Conservation (phyloP, 2,888 invertebrate species). For the Catonia carolina region DNA sequence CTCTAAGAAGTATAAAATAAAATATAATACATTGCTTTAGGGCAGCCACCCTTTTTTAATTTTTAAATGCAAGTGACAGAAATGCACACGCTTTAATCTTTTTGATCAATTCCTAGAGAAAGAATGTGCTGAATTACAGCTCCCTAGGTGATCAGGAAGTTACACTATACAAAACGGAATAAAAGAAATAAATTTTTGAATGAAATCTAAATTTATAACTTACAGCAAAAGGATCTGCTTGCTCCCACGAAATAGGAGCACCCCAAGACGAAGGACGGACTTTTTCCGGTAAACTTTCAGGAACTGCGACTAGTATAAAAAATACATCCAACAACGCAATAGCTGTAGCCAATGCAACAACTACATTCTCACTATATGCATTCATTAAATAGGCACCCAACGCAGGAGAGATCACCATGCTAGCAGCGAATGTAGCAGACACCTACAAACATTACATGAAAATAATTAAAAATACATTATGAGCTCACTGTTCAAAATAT, state of each 20-base stretch:
- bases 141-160: too few species aligned
- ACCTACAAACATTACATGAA: slow-evolving; percentile 44
- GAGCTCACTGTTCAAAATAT: slow-evolving; percentile 1
- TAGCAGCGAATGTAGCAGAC: slow-evolving; percentile 98
- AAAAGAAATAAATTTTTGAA: too few species aligned
- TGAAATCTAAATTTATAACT: too few species aligned
- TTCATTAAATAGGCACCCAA: slow-evolving; percentile 86
- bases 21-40: too few species aligned
- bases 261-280: slow-evolving; percentile 72
- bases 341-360: slow-evolving; percentile 91
- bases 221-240: slow-evolving; percentile 94
- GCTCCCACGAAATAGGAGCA: slow-evolving; percentile 91
- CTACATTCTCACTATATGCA: slow-evolving; percentile 73
- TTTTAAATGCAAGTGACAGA: too few species aligned
- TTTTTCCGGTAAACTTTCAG: slow-evolving; percentile 96
- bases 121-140: too few species aligned
- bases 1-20: too few species aligned
- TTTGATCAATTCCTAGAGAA: too few species aligned
- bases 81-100: too few species aligned
- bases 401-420: slow-evolving; percentile 97
- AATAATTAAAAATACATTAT: not conserved
- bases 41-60: too few species aligned
- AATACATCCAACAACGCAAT: slow-evolving; percentile 95
- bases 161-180: too few species aligned
- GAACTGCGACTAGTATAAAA: slow-evolving; percentile 96